Base-by-base conservation (phyloP, 2,797 vertebrate species). In the Erithacus rubecula region DNA sequence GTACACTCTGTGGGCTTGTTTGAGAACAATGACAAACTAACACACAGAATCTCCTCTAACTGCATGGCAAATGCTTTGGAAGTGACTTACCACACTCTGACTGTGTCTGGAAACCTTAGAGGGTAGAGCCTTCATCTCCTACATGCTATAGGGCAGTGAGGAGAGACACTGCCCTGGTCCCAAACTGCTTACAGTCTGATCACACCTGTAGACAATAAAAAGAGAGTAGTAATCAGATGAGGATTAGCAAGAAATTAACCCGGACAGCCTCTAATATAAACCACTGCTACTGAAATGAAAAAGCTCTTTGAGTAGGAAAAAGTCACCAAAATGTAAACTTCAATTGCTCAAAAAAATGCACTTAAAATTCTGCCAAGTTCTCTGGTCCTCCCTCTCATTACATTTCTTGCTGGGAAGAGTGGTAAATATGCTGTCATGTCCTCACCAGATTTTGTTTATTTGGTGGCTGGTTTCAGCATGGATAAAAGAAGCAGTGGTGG, bases 71-170 rank as follows among this genome's bases (percentile, higher is more conserved):
- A 62, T 1, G 2, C 29, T 72, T 34, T 82, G 49, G 1, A 7
- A 69, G 85, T 70, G 29, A 24, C 46, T 89, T 56, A 55, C 12
- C 6, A 4, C 12, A 15, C 20, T 70, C 59, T 39, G 12, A 29
- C 19, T 27, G 12, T 14, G 8, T 24, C 68, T 65, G 26, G 18
- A 92, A 89, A 62, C 36, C 16, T 70, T 4, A 2, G 32, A 62
- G 34, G 17, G 18, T 17, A n/a, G 67, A 49, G 5, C 39, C 27
- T 69, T 65, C 34, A 18, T 34, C 15, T 56, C 15, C 9, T 59
- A 6, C 0, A 0, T 49, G 19, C 37, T 77, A 3, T 6, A 36
- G 43, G 44, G 26, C 22, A 65, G 36, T 0, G 0, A 59, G 37
- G 12, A 77, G 24, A 24, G 18, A 11, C 11, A 8, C 21, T 82